Base-by-base conservation (phyloP, 2,113 vertebrate species). In the Emydura subglobosa region DNA sequence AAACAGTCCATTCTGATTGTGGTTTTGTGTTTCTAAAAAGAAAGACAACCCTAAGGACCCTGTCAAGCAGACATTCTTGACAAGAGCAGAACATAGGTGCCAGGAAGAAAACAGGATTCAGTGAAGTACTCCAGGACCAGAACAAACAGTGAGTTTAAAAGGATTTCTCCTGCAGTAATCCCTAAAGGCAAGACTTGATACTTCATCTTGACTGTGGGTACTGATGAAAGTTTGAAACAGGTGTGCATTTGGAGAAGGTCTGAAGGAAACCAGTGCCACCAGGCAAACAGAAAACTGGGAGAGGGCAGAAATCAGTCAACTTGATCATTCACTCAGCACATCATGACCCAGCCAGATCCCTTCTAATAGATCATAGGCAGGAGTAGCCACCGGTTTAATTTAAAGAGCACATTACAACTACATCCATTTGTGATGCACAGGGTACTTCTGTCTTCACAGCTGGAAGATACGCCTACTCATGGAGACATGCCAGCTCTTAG, bases 401-500 rank as follows among this genome's bases (percentile, higher is more conserved):
- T 79, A 83, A 53, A 4, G 31, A 79, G 74, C 54, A 86, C 68
- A 10, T 0, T 94, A 27, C 68, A 83, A 68, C 83, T 27, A 59
- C 76, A 85, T 44, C 10, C 12, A 24, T 65, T 84, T 42, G 79
- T 91, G 53, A 61, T 61, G 27, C 49, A 84, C 55, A 24, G 6
- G 5, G 19, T 47, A 55, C 76, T 92, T 94, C 89, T 79, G 82
- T 74, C 92, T 86, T 34, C 55, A 84, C 79, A 82, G 39, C 34
- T 87, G 80, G 83, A 91, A 90, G 55, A 80, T 39, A 83, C 90
- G 22, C 55, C 59, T 96, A 86, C 72, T 61, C 29, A 12, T 34
- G 29, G 93, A 61, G 57, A 61, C 59, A 65, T 65, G 72, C 29
- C 82, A 85, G 72, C 79, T 93, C 80, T 91, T 87, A 87, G 85